A percentile compares a stretch with the other conserved stretches of the same genome.
Evolutionary conservation across 2,797 vertebrate genomes (phyloP).

Genomic region (Perodicticus potto): DNA sequence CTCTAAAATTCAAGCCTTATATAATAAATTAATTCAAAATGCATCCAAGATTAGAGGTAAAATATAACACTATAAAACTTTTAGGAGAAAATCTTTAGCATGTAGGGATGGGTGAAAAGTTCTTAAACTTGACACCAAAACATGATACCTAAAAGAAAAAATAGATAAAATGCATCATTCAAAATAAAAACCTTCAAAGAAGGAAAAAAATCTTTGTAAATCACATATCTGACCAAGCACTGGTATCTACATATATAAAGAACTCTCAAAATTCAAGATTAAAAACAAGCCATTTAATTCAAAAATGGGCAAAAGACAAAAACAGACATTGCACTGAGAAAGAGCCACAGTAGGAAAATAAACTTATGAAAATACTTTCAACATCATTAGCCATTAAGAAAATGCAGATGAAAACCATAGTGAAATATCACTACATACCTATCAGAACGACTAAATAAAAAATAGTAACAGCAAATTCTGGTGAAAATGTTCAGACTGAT

Average conservation of each 20-base stretch:
- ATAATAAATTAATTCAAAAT: constrained; percentile 39
- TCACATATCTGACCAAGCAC: neutral
- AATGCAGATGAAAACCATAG: neutral
- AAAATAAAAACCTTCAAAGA: constrained; percentile 55
- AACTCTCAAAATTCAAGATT: neutral
- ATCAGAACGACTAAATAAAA: constrained; percentile 8
- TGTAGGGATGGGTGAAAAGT: neutral
- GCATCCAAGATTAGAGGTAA: neutral
- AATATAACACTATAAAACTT: neutral
- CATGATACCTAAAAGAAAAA: neutral
- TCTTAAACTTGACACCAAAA: constrained; percentile 30
- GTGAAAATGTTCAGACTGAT: neutral
- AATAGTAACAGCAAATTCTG: neutral
- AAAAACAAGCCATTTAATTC: neutral
- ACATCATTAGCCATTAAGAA: neutral
- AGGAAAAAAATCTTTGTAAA: constrained; percentile 32
- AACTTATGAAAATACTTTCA: constrained; percentile 22
- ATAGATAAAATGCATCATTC: neutral
- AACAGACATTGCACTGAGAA: neutral
- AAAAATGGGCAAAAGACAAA: constrained; percentile 13
- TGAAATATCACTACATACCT: neutral
- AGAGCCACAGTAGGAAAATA: neutral
- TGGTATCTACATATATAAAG: neutral
- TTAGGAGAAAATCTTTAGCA: neutral
- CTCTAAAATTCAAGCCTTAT: neutral